Evolutionary conservation across 1,140 invertebrate genomes (phyloP).

Genomic region (Drosophila auraria): DNA sequence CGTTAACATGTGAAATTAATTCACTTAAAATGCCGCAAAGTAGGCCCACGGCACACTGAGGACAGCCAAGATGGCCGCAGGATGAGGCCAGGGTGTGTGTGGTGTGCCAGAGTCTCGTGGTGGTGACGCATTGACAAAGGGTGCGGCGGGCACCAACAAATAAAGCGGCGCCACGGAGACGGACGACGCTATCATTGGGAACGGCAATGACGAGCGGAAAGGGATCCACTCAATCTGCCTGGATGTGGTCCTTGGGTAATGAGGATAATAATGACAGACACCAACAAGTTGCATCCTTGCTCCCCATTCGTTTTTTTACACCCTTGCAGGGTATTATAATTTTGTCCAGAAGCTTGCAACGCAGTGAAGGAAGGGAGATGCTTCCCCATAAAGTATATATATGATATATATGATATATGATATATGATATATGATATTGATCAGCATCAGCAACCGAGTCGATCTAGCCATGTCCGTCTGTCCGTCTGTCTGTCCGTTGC

Average conservation of each 20-base stretch:
- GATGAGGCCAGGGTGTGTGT: conserved; percentile 11
- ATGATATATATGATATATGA: too few relatives aligned
- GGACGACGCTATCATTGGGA: conserved; percentile 29
- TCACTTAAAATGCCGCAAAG: conserved; percentile 77
- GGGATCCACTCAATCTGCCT: conserved; percentile 43
- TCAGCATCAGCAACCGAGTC: too few relatives aligned
- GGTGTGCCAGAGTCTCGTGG: conserved; percentile 9
- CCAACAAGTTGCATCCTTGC: conserved; percentile 59
- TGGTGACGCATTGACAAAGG: conserved; percentile 70
- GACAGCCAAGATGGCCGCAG: conserved; percentile 14
- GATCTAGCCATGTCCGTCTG: too few relatives aligned
- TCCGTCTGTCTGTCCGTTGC: too few relatives aligned
- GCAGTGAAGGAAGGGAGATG: too few relatives aligned
- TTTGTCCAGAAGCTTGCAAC: too few relatives aligned
- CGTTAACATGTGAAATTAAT: conserved; percentile 69
- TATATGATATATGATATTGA: too few relatives aligned
- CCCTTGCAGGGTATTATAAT: too few relatives aligned
- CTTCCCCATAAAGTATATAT: too few relatives aligned
- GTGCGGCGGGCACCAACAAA: conserved; percentile 55
- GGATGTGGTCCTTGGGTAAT: conserved; percentile 50
- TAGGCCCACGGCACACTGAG: conserved; percentile 41
- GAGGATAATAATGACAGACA: conserved; percentile 65
- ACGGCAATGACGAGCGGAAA: conserved; percentile 3
- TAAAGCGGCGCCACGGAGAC: conserved; percentile 44
- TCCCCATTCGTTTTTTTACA: neutral